phyloP scores from a whole-genome alignment of 1,140 invertebrate genomes.

The Drosophila persimilis region DNA sequence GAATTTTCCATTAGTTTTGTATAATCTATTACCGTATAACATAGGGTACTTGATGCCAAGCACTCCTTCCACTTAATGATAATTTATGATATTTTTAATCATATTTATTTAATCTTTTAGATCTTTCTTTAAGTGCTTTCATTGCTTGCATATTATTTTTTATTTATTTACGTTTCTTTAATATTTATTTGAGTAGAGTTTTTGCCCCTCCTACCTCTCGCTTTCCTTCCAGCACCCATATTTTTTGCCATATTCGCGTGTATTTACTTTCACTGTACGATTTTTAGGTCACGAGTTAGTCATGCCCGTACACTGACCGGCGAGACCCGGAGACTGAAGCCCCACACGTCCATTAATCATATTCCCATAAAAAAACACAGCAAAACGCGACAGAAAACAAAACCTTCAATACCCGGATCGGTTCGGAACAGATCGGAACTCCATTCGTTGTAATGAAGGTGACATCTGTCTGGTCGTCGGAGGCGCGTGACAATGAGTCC shows the following conservation, averaged over 20 bases:
- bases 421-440: conserved; percentile 2
- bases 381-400: conserved; percentile 19
- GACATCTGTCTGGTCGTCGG: conserved; percentile 26
- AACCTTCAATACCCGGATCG: conserved; percentile 33
- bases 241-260: conserved; percentile 1
- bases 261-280: conserved; percentile 59
- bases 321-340: no score
- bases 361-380: conserved; percentile 17
- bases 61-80: no score
- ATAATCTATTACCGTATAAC: no score
- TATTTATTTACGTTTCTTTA: conserved; percentile 23
- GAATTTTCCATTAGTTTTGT: no score
- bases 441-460: conserved; percentile 31
- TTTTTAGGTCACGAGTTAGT: conserved; percentile 55
- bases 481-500: no score
- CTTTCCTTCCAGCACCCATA: conserved; percentile 35
- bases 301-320: conserved; percentile 16
- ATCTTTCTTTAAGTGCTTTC: no score
- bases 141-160: not conserved
- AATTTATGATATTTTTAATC: no score
- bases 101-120: no score
- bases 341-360: conserved; percentile 43
- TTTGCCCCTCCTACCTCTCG: conserved; percentile 21
- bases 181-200: conserved; percentile 14
- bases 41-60: no score